Evolutionary conservation across 2,113 vertebrate genomes (phyloP).

Genomic region (Perca fluviatilis): DNA sequence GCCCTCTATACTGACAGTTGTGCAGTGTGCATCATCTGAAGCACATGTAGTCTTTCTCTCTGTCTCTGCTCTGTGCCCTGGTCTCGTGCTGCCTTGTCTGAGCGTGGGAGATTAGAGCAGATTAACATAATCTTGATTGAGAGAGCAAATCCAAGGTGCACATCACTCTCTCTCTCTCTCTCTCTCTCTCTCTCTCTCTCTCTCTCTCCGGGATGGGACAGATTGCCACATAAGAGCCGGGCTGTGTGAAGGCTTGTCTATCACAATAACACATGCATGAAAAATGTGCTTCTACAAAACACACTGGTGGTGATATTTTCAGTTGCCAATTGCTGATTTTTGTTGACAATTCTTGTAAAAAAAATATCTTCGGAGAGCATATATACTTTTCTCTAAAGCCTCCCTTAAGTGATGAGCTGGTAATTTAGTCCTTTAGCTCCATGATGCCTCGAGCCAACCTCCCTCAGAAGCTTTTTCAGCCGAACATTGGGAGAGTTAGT

Average conservation of each 20-base stretch:
- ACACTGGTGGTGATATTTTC: neutral
- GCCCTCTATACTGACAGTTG: neutral
- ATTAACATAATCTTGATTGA: constrained; percentile 78
- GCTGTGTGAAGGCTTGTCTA: neutral
- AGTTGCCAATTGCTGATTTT: neutral
- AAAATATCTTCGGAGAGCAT: neutral
- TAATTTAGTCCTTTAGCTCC: too few relatives aligned
- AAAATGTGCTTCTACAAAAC: neutral
- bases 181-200: too few relatives aligned
- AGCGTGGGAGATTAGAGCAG: constrained; percentile 73
- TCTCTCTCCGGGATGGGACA: neutral
- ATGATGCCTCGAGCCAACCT: too few relatives aligned
- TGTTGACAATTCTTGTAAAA: neutral
- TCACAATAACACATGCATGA: neutral
- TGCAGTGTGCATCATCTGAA: constrained; percentile 9
- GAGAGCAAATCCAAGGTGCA: constrained; percentile 73
- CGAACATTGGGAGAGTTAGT: too few relatives aligned
- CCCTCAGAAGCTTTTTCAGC: too few relatives aligned
- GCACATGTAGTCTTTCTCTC: neutral
- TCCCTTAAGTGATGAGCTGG: too few relatives aligned
- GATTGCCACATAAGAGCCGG: constrained; percentile 20
- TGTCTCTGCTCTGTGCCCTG: constrained; percentile 30
- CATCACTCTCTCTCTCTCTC: constrained; percentile 68
- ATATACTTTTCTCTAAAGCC: neutral
- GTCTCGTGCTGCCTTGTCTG: constrained; percentile 24